These are phyloP conservation scores for Peromyscus eremicus DNA, from an alignment of 2,797 vertebrate genomes.

Conservation along the genomic window DNA sequence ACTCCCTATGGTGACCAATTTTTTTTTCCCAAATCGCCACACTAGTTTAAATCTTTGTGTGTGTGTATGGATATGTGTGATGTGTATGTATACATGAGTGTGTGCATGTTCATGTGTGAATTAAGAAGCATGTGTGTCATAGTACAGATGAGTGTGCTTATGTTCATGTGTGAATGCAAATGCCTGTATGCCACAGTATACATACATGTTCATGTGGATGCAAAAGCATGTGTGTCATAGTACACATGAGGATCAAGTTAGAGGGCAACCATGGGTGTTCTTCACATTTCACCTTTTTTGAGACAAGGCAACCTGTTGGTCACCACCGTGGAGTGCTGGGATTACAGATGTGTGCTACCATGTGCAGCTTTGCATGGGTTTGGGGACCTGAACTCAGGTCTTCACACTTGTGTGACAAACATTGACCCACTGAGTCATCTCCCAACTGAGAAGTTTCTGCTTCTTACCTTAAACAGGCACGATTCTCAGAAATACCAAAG, in stretches of 20 bases:
- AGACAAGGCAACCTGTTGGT: background rate
- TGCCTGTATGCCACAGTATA: background rate
- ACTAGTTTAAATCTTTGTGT: background rate
- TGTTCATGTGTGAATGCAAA: background rate
- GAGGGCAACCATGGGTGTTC: background rate
- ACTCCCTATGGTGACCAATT: no score
- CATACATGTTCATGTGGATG: background rate
- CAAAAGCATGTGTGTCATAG: background rate
- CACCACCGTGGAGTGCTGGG: background rate
- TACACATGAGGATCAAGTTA: no score
- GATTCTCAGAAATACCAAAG: background rate
- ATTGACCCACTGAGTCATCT: background rate
- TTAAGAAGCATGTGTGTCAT: background rate
- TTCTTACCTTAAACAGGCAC: background rate
- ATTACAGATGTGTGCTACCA: no score
- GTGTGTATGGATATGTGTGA: no score
- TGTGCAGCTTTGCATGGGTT: background rate
- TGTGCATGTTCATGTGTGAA: background rate
- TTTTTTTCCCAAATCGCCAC: background rate
- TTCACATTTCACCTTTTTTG: background rate
- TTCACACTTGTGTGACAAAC: background rate
- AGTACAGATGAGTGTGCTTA: background rate
- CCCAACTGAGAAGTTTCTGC: background rate
- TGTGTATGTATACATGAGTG: no score
- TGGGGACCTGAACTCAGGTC: background rate